phyloP scores from a whole-genome alignment of 2,113 vertebrate species.

The Tylochromis polylepis region DNA sequence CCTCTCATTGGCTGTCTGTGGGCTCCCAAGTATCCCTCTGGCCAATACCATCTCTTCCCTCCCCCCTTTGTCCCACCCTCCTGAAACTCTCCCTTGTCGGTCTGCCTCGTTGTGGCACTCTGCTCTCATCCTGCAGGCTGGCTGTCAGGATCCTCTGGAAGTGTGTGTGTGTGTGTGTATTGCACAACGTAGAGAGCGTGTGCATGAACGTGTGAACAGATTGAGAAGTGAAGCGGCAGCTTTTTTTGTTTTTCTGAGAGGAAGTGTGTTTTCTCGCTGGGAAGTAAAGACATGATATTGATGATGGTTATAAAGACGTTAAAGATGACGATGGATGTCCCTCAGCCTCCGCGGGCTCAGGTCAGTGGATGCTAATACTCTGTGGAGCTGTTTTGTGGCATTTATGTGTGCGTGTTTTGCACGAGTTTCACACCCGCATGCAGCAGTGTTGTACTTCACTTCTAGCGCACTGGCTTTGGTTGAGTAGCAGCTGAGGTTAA shows the following conservation, averaged over 20 bases:
- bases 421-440: background rate
- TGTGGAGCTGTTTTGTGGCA: background rate
- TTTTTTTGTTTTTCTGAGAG: background rate
- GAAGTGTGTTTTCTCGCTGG: background rate
- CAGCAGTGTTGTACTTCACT: background rate
- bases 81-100: background rate
- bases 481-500: background rate
- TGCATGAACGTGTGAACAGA: background rate
- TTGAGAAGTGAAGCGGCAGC: background rate
- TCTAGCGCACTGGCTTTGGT: background rate
- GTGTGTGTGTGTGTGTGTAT: background rate
- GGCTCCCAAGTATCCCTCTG: background rate
- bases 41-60: background rate
- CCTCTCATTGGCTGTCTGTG: conserved; percentile 16
- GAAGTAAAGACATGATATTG: background rate
- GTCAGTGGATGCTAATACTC: conserved; percentile 22
- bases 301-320: background rate
- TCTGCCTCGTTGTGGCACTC: background rate
- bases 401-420: background rate
- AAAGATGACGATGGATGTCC: background rate
- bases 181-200: rapidly evolving
- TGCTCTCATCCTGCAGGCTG: background rate
- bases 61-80: background rate
- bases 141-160: background rate
- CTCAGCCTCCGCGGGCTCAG: conserved; percentile 15